Conservation (phyloP, 2,888 invertebrate species). For the Nomada lathburiana region DNA sequence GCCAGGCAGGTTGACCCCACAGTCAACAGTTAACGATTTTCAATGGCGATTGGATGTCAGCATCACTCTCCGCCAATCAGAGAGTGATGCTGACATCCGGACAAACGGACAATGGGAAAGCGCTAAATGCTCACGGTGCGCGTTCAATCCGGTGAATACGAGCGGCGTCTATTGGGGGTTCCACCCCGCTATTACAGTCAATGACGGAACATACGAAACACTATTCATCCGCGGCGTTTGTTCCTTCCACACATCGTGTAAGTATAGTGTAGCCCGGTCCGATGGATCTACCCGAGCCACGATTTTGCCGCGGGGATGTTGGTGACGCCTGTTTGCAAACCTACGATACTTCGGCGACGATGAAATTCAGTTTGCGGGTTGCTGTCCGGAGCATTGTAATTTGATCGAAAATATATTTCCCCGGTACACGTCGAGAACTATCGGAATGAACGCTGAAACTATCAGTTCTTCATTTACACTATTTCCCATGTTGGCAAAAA, state of each 20-base stretch:
- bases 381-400: too few relatives aligned
- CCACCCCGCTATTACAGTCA: conserved; percentile 74
- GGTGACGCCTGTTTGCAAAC: conserved; percentile 70
- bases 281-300: conserved; percentile 43
- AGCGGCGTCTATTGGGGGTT: conserved; percentile 71
- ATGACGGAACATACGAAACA: conserved; percentile 74
- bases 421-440: too few relatives aligned
- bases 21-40: conserved; percentile 72
- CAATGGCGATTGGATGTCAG: conserved; percentile 73
- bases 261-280: conserved; percentile 63
- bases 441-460: too few relatives aligned
- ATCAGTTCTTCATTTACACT: too few relatives aligned
- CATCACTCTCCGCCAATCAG: conserved; percentile 71
- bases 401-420: too few relatives aligned
- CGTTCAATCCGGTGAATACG: conserved; percentile 71
- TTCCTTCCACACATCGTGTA: conserved; percentile 72
- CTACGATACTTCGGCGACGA: not conserved
- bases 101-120: conserved; percentile 67
- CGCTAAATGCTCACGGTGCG: conserved; percentile 70
- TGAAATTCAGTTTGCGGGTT: too few relatives aligned
- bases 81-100: conserved; percentile 74
- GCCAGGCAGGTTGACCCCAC: conserved; percentile 52
- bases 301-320: conserved; percentile 57
- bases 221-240: conserved; percentile 70
- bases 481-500: too few relatives aligned